Base-by-base conservation (phyloP, 1,140 invertebrate species). In the Physella acuta region DNA sequence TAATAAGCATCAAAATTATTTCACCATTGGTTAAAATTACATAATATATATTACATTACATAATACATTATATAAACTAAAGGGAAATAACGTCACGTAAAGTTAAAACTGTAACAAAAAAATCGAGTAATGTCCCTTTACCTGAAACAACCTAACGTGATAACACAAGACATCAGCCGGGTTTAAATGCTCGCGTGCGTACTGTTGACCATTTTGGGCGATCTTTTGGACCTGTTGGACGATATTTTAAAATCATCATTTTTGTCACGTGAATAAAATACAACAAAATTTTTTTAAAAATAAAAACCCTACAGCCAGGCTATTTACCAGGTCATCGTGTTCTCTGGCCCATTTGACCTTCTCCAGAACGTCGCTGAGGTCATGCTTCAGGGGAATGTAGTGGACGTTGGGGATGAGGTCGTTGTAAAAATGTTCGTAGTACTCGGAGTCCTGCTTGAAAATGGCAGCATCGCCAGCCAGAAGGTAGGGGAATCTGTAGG, bases 371-470 rank as follows among this genome's bases (percentile, higher is more conserved):
- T 98, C 90, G 49, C 89, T 90, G 26, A 98, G 86, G 84, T 97
- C 90, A 49, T 85, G 83, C 78, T 92, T 91, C 30, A 98, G 86
- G 37, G 94, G 91, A 58, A 98, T 84, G 84, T 92, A 98, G 87
- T 98, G 95, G 76, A 89, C 85, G 79, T 89, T 89, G 20, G 93
- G 90, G 71, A 87, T 76, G 20, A 98, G 80, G 73, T 91, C 85
- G 58, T 88, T 85, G 81, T 98, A 98, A 86, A 97, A 98, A 87
- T 94, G 91, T 88, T 98, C 96, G 84, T 95, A 95, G 84, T 94
- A 98, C 28, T 89, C 86, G 0, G 95, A 98, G 56, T 94, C 89
- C 85, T 96, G 94, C 86, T 98, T 99, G 1, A 98, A 87, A 16
- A 98, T 90, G 51, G 95, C 84, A 28, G 92, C 91, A 80, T 92